phyloP scores from a whole-genome alignment of 2,797 vertebrate species.

The Sebastes aleutianus region DNA sequence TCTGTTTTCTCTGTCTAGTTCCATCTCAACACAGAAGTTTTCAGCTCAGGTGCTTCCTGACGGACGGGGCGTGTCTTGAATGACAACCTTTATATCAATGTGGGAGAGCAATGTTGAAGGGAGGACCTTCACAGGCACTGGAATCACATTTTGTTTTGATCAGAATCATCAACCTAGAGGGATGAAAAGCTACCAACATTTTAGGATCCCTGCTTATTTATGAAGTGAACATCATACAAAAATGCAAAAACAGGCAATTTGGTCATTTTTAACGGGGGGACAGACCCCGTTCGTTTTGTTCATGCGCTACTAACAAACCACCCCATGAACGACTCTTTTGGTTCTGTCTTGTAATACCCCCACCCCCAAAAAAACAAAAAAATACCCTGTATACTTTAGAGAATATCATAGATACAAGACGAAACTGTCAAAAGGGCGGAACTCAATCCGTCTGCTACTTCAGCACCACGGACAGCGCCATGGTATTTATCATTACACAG shows the following conservation, averaged over 20 bases:
- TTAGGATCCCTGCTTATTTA: neutral
- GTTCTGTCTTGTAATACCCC: neutral
- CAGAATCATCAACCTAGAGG: neutral
- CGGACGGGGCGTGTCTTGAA: neutral
- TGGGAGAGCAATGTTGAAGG: neutral
- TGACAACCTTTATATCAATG: slow-evolving; percentile 17
- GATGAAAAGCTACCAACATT: neutral
- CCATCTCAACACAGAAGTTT: neutral
- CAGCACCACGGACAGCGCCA: neutral
- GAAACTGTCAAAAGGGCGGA: neutral
- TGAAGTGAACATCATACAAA: neutral
- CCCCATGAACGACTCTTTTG: neutral
- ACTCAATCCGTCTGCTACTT: neutral
- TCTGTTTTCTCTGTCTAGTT: slow-evolving; percentile 3
- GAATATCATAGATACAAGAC: too few relatives aligned
- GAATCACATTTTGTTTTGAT: neutral
- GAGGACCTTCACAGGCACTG: neutral
- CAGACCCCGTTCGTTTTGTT: neutral
- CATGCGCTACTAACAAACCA: neutral
- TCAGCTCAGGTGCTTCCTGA: slow-evolving; percentile 4
- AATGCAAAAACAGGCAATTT: neutral
- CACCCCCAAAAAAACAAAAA: too few relatives aligned
- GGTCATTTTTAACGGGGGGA: neutral
- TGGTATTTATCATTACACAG: too few relatives aligned
- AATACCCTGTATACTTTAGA: too few relatives aligned